Conservation (phyloP, 2,888 invertebrate genomes). For the Cryptocephalus moraei region DNA sequence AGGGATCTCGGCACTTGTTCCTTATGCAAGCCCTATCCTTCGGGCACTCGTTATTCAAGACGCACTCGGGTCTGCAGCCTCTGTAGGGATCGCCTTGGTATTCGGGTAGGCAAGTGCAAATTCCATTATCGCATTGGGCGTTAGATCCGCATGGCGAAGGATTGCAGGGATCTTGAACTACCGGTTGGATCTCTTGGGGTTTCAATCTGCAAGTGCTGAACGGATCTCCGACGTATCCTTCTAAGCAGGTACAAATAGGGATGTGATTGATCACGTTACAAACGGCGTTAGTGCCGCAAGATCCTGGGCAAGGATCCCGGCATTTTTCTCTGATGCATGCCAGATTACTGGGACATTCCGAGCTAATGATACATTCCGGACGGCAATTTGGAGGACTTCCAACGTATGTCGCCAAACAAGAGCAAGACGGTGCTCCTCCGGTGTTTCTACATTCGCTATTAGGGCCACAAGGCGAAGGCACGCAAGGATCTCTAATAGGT, state of each 20-base stretch:
- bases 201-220: slow-evolving; percentile 55
- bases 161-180: slow-evolving; percentile 52
- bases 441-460: slow-evolving; percentile 62
- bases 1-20: slow-evolving; percentile 66
- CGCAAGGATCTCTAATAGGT: slow-evolving; percentile 52
- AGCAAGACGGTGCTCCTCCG: slow-evolving; percentile 58
- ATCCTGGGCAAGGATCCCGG: slow-evolving; percentile 65
- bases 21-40: slow-evolving; percentile 58
- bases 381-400: slow-evolving; percentile 70
- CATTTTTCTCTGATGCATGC: slow-evolving; percentile 68
- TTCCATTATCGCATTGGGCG: slow-evolving; percentile 50
- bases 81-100: slow-evolving; percentile 67
- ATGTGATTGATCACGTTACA: slow-evolving; percentile 67
- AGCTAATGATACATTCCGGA: slow-evolving; percentile 66
- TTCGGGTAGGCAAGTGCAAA: slow-evolving; percentile 60
- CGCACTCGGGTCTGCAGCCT: slow-evolving; percentile 71
- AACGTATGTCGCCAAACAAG: slow-evolving; percentile 58
- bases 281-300: slow-evolving; percentile 61
- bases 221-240: slow-evolving; percentile 67
- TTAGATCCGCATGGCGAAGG: slow-evolving; percentile 63
- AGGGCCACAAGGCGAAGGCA: slow-evolving; percentile 70
- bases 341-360: slow-evolving; percentile 60
- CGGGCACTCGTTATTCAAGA: slow-evolving; percentile 63
- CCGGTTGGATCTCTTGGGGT: slow-evolving; percentile 39
- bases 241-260: slow-evolving; percentile 64